Evolutionary conservation across 2,113 vertebrate genomes (phyloP).

Genomic region (Eurypyga helias): DNA sequence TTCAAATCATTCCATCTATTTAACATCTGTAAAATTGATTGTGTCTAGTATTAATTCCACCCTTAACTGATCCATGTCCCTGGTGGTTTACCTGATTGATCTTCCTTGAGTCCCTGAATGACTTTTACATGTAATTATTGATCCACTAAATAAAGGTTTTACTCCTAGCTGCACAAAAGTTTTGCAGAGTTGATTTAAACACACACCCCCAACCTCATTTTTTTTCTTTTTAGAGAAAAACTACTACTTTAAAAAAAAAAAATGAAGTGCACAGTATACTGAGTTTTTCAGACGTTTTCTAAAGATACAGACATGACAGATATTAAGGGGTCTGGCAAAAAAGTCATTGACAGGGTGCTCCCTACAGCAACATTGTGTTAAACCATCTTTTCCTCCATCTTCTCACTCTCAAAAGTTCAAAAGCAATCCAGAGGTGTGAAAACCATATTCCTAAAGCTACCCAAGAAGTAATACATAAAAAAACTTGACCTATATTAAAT

Average conservation of each 20-base stretch:
- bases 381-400: not conserved
- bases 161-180: not conserved
- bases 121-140: not conserved
- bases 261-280: not conserved
- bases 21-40: not conserved
- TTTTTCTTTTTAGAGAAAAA: not conserved
- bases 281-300: not conserved
- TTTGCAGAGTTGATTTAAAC: not conserved
- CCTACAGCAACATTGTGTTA: not conserved
- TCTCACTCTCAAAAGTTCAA: not conserved
- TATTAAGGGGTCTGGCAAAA: not conserved
- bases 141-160: not conserved
- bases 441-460: not conserved
- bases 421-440: not conserved
- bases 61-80: not conserved
- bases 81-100: not conserved
- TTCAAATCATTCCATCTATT: not conserved
- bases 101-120: not conserved
- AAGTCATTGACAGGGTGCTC: not conserved
- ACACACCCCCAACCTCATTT: rapidly evolving
- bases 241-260: too few species aligned
- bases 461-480: not conserved
- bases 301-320: not conserved
- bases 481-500: not conserved
- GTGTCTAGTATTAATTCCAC: not conserved